Base-by-base conservation (phyloP, 1,140 invertebrate genomes). In the Hycleus cichorii region DNA sequence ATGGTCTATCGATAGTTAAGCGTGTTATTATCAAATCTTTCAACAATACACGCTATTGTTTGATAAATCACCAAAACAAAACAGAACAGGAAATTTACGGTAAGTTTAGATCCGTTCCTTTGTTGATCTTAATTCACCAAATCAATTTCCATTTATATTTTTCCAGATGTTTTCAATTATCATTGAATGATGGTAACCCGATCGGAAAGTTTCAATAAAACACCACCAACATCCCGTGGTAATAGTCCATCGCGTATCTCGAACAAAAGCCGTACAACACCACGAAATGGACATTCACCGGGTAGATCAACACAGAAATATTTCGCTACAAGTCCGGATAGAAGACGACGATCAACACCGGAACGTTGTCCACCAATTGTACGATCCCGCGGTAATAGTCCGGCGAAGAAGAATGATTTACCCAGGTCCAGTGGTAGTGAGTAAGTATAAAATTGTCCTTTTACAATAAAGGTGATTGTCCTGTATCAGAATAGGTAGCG, bases 351-450 rank as follows among this genome's bases (percentile, higher is more conserved):
- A 40, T 10, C 8, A 27, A 45, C 48, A 26, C 60, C 49, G n/a
- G 61, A 55, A 24, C 59, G 49, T 24, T 18, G 18, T 18, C 40
- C 11, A 57, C 5, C 24, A 5, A 26, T 53, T 42, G 47, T 18
- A 18, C 18, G 68, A 44, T 69, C 65, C 8, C 68, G 71, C 47
- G 69, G 68, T 12, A 71, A 60, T 32, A 75, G 69, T 63, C 68
- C 66, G 3, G 62, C 62, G 2, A 58, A 50, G 18, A 61, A 49
- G 24, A 48, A 47, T 3, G 47, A 46, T 9, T 32, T 69, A 3
- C 57, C 64, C 8, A 61, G 63, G 12, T 76, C 74, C 8, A 63
- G 68, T 54, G 75, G 75, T 57, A 76, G 70, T 68, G 76, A 77
- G 71, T 72, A 64, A 70, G 69, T 65, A 39, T 38, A 7, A 26